Conservation (phyloP, 2,797 vertebrate genomes). For the Nannoperca australis region DNA sequence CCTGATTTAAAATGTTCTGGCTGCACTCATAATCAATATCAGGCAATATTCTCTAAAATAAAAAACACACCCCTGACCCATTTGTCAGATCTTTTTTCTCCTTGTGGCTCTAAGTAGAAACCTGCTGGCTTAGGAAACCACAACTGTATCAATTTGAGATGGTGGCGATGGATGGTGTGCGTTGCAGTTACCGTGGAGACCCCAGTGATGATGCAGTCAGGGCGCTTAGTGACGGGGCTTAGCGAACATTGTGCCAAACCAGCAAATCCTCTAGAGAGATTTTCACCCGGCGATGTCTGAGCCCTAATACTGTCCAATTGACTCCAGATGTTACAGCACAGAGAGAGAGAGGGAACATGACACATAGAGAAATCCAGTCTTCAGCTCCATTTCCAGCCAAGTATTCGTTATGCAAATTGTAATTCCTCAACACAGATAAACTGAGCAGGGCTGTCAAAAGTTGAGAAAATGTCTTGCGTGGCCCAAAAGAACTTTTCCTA, state of each 20-base stretch:
- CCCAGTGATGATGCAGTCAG: slow-evolving; percentile 56
- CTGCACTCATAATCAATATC: background rate
- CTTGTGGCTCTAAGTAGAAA: background rate
- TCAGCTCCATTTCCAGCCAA: slow-evolving; percentile 30
- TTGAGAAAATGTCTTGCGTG: background rate
- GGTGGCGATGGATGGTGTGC: background rate
- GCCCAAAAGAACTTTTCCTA: background rate
- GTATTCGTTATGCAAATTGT: slow-evolving; percentile 11
- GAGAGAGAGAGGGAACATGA: slow-evolving; percentile 11
- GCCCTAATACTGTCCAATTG: slow-evolving; percentile 71
- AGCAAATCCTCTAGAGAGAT: slow-evolving; percentile 77
- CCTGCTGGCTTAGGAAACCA: slow-evolving; percentile 6
- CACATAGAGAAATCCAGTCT: background rate
- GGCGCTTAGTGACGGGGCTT: slow-evolving; percentile 69
- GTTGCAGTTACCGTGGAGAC: slow-evolving; percentile 48
- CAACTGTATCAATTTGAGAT: background rate
- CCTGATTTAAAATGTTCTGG: background rate
- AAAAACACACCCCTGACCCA: background rate
- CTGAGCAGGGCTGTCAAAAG: background rate
- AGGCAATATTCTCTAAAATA: background rate
- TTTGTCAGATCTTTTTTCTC: background rate
- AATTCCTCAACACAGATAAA: slow-evolving; percentile 20
- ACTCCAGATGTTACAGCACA: slow-evolving; percentile 80
- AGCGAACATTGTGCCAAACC: slow-evolving; percentile 68
- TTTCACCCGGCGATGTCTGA: slow-evolving; percentile 74